Evolutionary conservation across 2,888 invertebrate genomes (phyloP).

Genomic region (Chrysolina oricalcia): DNA sequence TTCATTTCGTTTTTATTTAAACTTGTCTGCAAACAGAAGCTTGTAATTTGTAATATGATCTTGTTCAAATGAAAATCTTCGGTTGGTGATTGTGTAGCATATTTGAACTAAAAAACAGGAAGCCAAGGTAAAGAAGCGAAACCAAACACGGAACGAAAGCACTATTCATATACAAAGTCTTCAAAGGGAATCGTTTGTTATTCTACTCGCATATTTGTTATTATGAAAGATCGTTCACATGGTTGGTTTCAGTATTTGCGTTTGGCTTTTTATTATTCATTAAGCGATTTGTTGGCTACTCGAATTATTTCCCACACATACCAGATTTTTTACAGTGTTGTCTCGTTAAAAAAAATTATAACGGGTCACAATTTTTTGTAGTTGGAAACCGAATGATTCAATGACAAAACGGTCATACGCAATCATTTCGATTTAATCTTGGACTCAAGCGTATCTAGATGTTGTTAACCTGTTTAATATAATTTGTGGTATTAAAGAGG

Average conservation of each 20-base stretch:
- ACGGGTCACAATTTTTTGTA: not conserved
- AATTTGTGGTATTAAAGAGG: no score
- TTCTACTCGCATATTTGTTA: conserved; percentile 46
- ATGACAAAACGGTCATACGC: no score
- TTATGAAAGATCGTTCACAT: conserved; percentile 54
- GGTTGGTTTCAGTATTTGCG: conserved; percentile 46
- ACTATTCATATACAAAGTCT: not conserved
- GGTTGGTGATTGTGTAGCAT: conserved; percentile 42
- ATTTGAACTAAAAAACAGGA: conserved; percentile 45
- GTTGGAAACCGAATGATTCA: not conserved
- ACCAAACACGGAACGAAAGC: not conserved
- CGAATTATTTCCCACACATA: conserved; percentile 51
- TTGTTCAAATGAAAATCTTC: conserved; percentile 7
- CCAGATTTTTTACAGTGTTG: not conserved
- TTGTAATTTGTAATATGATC: not conserved
- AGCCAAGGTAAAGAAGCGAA: conserved; percentile 39
- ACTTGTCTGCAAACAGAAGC: not conserved
- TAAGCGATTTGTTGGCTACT: conserved; percentile 53
- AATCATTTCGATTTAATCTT: no score
- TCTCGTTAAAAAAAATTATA: not conserved
- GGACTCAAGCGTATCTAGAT: no score
- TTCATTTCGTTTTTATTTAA: not conserved
- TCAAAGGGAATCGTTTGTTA: conserved; percentile 46
- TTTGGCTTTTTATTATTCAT: conserved; percentile 55
- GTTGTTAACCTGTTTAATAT: no score